Percentiles rank a stretch among this genome's conserved stretches.
Conservation (phyloP, 2,113 vertebrate species). For the Nibea coibor region DNA sequence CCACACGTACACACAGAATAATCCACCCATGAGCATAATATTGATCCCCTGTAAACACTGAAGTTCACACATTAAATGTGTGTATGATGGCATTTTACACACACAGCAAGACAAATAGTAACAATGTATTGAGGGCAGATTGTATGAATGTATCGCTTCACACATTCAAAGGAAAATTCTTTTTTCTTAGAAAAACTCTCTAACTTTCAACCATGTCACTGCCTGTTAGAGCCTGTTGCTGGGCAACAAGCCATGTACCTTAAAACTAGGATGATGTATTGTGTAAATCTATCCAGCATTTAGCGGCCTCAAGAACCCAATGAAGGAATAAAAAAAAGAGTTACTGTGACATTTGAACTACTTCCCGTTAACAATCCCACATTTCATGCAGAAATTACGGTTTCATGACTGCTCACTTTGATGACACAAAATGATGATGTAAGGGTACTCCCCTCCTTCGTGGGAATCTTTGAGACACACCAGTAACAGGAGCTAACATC, state of each 20-base stretch:
- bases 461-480: not conserved
- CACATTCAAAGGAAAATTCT: not conserved
- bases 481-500: not conserved
- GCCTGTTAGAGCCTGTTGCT: conserved; percentile 43
- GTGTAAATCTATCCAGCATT: not conserved
- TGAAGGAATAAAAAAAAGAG: not conserved
- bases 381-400: not conserved
- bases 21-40: conserved; percentile 23
- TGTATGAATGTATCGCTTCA: not conserved
- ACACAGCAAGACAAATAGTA: not conserved
- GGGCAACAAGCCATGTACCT: conserved; percentile 37
- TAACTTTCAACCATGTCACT: not conserved
- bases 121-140: not conserved
- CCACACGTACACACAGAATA: conserved; percentile 23
- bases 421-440: not conserved
- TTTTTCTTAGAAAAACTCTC: conserved; percentile 1
- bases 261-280: not conserved
- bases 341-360: not conserved
- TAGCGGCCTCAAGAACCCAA: not conserved
- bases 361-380: not conserved
- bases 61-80: not conserved
- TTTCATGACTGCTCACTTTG: not conserved
- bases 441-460: not conserved
- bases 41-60: conserved; percentile 11
- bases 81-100: conserved; percentile 3